Base-by-base conservation (phyloP, 2,113 vertebrate genomes). In the Bambusicola thoracicus region DNA sequence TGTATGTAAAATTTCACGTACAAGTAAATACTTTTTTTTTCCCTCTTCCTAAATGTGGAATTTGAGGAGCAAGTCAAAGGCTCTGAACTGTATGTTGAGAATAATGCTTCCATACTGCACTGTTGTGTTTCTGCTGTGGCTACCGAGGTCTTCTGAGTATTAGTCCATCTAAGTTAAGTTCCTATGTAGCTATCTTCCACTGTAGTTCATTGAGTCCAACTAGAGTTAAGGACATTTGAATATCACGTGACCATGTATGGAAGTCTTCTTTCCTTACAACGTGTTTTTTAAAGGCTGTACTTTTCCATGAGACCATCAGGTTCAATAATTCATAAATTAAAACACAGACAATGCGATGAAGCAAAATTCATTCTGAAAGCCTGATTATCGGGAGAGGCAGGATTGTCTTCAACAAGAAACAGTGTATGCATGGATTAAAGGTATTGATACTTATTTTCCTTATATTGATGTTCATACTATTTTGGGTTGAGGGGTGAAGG, bases 391-490 rank as follows among this genome's bases (percentile, higher is more conserved):
- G 53, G 30, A 90, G 44, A 51, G 63, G 10, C 53, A 85, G 13
- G 58, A n/a, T 10, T 48, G 76, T n/a, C 48, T 77, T 56, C n/a
- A 36, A 16, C 0, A 18, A 55, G 27, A 81, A 58, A 21, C 10
- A 1, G 0, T 11, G 2, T 24, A 2, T 32, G 16, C 36, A 32
- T 0, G n/a, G 36, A 63, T 7, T 48, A 27, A 48, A 17, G 17
- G 2, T 61, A 10, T 13, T 4, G 3, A 67, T 34, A 10, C 18
- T 81, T 43, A 25, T 0, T n/a, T 85, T 87, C 85, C 11, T 75
- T 89, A 56, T 67, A 44, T 25, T 85, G 67, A 36, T 18, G 4
- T 40, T 85, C 87, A 8, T 10, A 56, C 14, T 36, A 19, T 61
- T 85, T 72, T 40, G 30, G 3, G 4, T 6, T 29, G 22, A 25